Evolutionary conservation across 2,797 vertebrate genomes (phyloP).

Genomic region (Paramormyrops hopkinsi): DNA sequence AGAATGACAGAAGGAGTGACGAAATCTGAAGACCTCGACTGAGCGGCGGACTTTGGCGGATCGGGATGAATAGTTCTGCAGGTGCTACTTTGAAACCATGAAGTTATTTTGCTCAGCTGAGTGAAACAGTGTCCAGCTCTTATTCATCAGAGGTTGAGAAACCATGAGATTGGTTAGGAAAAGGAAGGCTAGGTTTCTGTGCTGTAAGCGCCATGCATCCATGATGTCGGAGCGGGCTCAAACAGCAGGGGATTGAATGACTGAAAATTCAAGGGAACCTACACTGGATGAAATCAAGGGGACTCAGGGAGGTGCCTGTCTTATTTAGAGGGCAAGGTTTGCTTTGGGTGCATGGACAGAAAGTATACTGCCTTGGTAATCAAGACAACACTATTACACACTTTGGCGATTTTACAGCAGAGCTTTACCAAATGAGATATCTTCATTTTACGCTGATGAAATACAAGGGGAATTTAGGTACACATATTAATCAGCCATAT

Average conservation of each 20-base stretch:
- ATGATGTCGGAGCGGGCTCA: neutral
- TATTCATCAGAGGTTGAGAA: neutral
- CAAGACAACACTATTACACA: slow-evolving; percentile 38
- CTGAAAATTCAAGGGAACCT: slow-evolving; percentile 21
- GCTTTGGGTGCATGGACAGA: slow-evolving; percentile 36
- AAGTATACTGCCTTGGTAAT: slow-evolving; percentile 28
- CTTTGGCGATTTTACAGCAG: slow-evolving; percentile 18
- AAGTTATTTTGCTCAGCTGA: neutral
- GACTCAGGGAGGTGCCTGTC: slow-evolving; percentile 18
- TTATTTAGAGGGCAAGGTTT: slow-evolving; percentile 30
- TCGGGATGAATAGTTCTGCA: neutral
- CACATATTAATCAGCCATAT: slow-evolving; percentile 39
- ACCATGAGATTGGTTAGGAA: neutral
- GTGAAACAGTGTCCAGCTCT: neutral
- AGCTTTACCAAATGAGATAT: slow-evolving; percentile 11
- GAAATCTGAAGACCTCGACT: neutral
- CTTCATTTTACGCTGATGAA: neutral
- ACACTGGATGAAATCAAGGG: slow-evolving; percentile 31
- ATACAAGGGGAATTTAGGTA: slow-evolving; percentile 31
- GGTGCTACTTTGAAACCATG: neutral
- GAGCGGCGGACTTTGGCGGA: neutral
- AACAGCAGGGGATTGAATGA: slow-evolving; percentile 25
- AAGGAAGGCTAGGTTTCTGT: neutral
- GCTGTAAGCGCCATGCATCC: neutral
- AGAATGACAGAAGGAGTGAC: neutral